Conservation (phyloP, 1,140 invertebrate species). For the Drosophila punjabiensis region DNA sequence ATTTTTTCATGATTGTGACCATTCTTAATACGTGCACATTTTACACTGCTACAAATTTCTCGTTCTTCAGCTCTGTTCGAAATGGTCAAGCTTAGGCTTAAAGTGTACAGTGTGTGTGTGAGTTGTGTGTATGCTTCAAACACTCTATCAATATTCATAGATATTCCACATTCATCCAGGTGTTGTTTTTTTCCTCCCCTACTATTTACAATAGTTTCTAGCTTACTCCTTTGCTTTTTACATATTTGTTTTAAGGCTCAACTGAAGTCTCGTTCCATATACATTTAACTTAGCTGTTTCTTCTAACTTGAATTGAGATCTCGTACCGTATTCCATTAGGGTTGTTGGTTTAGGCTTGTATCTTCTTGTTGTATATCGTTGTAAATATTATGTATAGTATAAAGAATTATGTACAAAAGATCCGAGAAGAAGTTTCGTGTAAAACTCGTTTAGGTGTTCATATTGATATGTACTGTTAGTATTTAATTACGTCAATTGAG, state of each 20-base stretch:
- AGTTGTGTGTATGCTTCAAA: conserved; percentile 37
- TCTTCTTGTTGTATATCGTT: conserved; percentile 54
- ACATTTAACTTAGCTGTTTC: conserved; percentile 33
- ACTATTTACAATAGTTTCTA: conserved; percentile 61
- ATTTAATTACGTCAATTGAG: conserved; percentile 60
- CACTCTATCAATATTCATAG: conserved; percentile 63
- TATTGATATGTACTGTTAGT: conserved; percentile 81
- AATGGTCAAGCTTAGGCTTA: conserved; percentile 77
- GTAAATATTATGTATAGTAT: conserved; percentile 59
- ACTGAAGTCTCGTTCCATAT: conserved; percentile 64
- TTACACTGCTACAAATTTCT: conserved; percentile 41
- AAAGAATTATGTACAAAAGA: conserved; percentile 76
- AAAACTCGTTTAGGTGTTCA: conserved; percentile 81
- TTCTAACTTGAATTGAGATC: conserved; percentile 14
- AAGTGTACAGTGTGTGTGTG: conserved; percentile 32
- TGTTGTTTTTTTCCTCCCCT: conserved; percentile 5
- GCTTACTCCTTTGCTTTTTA: conserved; percentile 37
- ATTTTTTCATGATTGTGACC: conserved; percentile 85
- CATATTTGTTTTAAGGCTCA: conserved; percentile 62
- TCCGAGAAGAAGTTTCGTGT: conserved; percentile 48
- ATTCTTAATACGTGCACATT: conserved; percentile 65
- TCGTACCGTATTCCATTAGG: conserved; percentile 4
- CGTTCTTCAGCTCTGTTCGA: conserved; percentile 19
- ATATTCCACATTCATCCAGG: conserved; percentile 41
- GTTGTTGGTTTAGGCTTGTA: neutral